These are phyloP conservation scores for Bradypodion pumilum DNA, from an alignment of 2,797 vertebrate species.

Conservation along the genomic window DNA sequence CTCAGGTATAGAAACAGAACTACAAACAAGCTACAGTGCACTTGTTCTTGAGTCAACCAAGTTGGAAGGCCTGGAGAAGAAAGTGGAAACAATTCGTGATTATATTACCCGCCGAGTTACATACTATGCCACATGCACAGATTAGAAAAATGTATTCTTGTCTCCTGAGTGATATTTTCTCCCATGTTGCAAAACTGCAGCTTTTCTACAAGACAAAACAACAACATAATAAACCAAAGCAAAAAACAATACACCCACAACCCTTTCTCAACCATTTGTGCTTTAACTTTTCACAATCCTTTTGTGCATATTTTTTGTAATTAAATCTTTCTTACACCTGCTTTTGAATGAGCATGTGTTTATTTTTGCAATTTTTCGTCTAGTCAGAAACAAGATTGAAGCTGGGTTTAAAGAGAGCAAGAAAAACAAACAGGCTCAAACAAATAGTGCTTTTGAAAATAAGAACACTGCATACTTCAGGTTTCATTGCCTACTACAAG, in stretches of 20 bases:
- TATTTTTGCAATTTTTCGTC: background rate
- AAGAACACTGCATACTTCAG: background rate
- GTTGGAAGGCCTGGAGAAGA: constrained; percentile 80
- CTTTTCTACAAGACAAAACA: background rate
- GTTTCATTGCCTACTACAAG: constrained; percentile 2
- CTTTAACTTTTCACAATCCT: constrained; percentile 17
- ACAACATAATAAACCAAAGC: too few relatives aligned
- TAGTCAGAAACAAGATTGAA: background rate
- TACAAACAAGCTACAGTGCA: constrained; percentile 75
- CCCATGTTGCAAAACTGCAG: background rate
- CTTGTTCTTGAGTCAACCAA: constrained; percentile 72
- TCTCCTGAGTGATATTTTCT: constrained; percentile 15
- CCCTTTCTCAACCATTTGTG: constrained; percentile 11
- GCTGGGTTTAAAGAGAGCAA: constrained; percentile 11
- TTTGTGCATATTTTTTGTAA: constrained; percentile 26
- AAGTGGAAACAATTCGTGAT: constrained; percentile 74
- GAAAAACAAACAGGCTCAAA: background rate
- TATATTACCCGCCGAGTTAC: constrained; percentile 72
- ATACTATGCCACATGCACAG: constrained; percentile 72
- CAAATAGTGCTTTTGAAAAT: background rate
- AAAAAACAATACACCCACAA: too few relatives aligned
- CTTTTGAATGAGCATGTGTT: constrained; percentile 4
- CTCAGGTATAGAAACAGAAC: constrained; percentile 83
- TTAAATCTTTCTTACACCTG: background rate
- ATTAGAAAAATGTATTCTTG: background rate